phyloP scores from a whole-genome alignment of 2,888 invertebrate species.

The Ferrisia virgata region DNA sequence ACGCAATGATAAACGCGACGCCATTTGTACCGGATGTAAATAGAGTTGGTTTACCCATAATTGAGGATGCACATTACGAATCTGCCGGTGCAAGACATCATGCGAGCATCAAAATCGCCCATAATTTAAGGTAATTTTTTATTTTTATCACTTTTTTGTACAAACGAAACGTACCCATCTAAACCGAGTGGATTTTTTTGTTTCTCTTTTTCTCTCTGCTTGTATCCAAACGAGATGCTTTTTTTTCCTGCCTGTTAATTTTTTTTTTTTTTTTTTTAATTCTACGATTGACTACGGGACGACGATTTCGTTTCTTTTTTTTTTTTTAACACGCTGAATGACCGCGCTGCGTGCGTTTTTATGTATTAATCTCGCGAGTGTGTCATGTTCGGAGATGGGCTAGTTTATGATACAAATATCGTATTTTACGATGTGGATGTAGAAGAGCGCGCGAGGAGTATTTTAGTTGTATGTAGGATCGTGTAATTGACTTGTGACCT shows the following conservation, averaged over 20 bases:
- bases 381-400: not conserved
- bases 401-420: not conserved
- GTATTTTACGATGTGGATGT: too few species aligned
- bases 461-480: not conserved
- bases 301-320: not conserved
- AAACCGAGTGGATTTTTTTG: not conserved
- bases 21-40: constrained; percentile 50
- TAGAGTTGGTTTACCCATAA: constrained; percentile 51
- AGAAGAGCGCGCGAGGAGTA: not conserved
- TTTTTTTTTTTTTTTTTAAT: not conserved
- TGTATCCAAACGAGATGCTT: too few species aligned
- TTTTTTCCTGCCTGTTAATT: too few species aligned
- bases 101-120: constrained; percentile 24
- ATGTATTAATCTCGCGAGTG: not conserved
- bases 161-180: too few species aligned
- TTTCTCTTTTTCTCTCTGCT: not conserved
- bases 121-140: constrained; percentile 38
- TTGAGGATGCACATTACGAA: constrained; percentile 42
- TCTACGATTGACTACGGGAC: not conserved
- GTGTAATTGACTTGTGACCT: constrained; percentile 29
- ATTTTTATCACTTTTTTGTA: not conserved
- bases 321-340: not conserved
- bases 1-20: not conserved
- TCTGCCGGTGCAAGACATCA: constrained; percentile 3
- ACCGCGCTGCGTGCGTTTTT: not conserved